phyloP scores from a whole-genome alignment of 2,888 invertebrate species.

The Blomia tropicalis region DNA sequence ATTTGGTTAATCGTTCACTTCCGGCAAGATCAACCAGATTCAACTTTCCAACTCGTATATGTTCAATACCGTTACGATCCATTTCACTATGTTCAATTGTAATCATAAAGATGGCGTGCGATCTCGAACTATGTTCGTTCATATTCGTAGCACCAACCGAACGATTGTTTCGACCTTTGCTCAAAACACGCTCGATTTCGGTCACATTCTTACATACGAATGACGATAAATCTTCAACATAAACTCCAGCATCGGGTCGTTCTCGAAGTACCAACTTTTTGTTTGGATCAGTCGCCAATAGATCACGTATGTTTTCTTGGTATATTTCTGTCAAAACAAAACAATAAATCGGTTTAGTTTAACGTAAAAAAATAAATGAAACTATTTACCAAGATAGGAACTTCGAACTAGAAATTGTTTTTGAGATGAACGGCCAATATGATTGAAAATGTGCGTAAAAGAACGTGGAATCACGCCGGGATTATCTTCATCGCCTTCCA shows the following conservation, averaged over 20 bases:
- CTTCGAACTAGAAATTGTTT: slow-evolving; percentile 89
- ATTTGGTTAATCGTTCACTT: slow-evolving; percentile 90
- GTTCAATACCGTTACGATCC: slow-evolving; percentile 26
- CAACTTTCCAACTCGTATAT: slow-evolving; percentile 71
- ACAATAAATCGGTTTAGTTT: slow-evolving; percentile 36
- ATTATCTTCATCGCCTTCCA: slow-evolving; percentile 53
- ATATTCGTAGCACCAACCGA: slow-evolving; percentile 89
- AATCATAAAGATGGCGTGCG: slow-evolving; percentile 95
- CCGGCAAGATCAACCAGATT: slow-evolving; percentile 97
- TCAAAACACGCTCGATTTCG: slow-evolving; percentile 88
- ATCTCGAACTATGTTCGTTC: slow-evolving; percentile 95
- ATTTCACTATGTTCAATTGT: slow-evolving; percentile 65
- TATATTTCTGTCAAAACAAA: slow-evolving; percentile 27
- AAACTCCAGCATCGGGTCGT: slow-evolving; percentile 66
- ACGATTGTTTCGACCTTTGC: slow-evolving; percentile 75
- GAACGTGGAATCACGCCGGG: slow-evolving; percentile 85
- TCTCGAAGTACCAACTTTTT: slow-evolving; percentile 56
- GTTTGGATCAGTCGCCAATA: slow-evolving; percentile 52
- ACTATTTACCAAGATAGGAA: slow-evolving; percentile 53
- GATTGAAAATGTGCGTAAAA: slow-evolving; percentile 91
- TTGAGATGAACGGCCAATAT: slow-evolving; percentile 76
- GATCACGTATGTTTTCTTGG: slow-evolving; percentile 47
- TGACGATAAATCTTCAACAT: slow-evolving; percentile 85
- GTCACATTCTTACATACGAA: slow-evolving; percentile 81
- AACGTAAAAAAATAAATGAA: not conserved